Base-by-base conservation (phyloP, 1,140 invertebrate species). In the Drosophila saltans region DNA sequence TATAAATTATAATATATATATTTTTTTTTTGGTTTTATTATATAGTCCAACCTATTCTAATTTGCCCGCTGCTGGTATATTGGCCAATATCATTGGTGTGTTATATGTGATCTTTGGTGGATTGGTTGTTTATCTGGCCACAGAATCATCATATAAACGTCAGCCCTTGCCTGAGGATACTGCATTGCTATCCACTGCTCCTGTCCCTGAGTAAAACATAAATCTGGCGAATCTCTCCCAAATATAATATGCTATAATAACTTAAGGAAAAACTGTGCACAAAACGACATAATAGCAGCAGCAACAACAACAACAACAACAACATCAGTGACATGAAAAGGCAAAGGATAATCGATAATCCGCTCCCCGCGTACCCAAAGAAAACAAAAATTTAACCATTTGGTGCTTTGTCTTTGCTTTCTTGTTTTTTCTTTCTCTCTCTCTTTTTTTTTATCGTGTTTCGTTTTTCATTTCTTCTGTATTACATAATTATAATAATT, bases 11-110 rank as follows among this genome's bases (percentile, higher is more conserved):
- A 5, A 5, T 2, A 24, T 56, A 48, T 70, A 40, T 43, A 66
- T 26, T 11, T 21, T 11, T 70, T 0, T 45, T 2, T 16, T 55
- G 9, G 16, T 16, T 16, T 16, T 16, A 16, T 16, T 1, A 92
- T 91, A 69, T 85, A 92, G 92, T 61, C 55, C 65, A 8, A 56
- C 80, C 39, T 96, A 95, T 70, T 68, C 92, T 1, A 33, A 93
- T 3, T 88, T 96, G 26, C 93, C 93, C 10, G 72, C 93, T 1
- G 95, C 97, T 93, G 96, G 93, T 24, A 81, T 96, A 21, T 81
- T 98, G 16, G 92, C 96, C 30, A 98, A 98, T 90, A 93, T 95
- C n/a, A 95, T 97, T 61, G 97, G 96, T 6, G 64, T 97, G 1
- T 90, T 95, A 10, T 93, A 97, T n/a, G 86, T 96, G 5, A 74